Percentiles rank a stretch among this genome's conserved stretches.
phyloP scores from a whole-genome alignment of 2,797 vertebrate species.

The Sebastes diploproa region DNA sequence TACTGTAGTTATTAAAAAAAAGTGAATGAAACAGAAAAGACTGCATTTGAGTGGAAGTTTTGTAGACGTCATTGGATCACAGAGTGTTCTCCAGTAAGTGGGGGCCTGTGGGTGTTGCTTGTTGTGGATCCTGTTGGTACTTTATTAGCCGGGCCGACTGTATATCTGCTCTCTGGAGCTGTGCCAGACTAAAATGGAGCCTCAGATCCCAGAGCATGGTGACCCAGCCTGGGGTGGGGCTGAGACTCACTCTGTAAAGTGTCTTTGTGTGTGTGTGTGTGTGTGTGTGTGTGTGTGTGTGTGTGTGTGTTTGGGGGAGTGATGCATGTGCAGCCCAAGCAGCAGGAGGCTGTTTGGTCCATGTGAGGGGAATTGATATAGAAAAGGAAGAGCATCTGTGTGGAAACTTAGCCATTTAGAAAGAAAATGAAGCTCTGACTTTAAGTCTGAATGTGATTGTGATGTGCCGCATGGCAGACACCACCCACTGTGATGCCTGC shows the following conservation, averaged over 20 bases:
- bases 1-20: neutral
- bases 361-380: neutral
- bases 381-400: neutral
- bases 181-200: conserved; percentile 54
- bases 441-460: conserved; percentile 7
- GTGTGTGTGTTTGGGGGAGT: neutral
- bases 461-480: conserved; percentile 13
- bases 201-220: conserved; percentile 27
- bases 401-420: neutral
- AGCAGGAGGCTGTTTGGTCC: neutral
- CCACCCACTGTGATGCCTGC: conserved; percentile 48
- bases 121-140: neutral
- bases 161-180: neutral
- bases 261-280: neutral
- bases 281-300: neutral
- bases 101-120: conserved; percentile 6
- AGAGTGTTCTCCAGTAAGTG: neutral
- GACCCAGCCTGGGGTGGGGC: conserved; percentile 44
- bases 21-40: neutral
- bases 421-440: neutral
- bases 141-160: neutral
- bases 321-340: neutral
- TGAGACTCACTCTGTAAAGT: neutral
- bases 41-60: neutral
- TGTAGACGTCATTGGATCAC: neutral